phyloP scores from a whole-genome alignment of 2,113 vertebrate genomes.

The Rhinopithecus roxellana region DNA sequence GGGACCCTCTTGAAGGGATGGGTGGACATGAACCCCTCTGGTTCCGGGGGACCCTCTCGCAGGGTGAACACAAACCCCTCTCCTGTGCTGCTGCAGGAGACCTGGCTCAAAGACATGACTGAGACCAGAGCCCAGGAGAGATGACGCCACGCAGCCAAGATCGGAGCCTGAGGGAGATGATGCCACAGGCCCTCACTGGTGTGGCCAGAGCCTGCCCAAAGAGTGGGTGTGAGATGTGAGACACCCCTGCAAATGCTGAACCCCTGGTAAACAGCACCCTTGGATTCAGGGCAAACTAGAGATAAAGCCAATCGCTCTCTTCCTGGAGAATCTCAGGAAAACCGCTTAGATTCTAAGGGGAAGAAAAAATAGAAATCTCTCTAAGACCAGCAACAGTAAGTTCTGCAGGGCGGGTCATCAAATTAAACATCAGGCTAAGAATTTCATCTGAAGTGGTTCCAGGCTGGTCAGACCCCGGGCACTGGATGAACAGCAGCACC shows the following conservation, averaged over 20 bases:
- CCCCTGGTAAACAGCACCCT: not conserved
- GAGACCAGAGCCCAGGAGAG: too few species aligned
- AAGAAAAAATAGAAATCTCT: not conserved
- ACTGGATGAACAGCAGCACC: too few species aligned
- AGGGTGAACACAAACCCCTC: too few species aligned
- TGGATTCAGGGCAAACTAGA: not conserved
- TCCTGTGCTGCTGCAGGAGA: too few species aligned
- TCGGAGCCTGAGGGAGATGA: too few species aligned
- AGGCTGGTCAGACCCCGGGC: too few species aligned
- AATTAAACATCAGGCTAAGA: rapidly evolving
- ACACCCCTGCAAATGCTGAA: too few species aligned
- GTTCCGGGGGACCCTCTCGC: too few species aligned
- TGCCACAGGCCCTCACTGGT: not conserved
- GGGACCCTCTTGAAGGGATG: not conserved
- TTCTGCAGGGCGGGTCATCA: not conserved
- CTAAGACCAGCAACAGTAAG: not conserved
- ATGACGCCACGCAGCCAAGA: too few species aligned
- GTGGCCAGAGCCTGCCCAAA: not conserved
- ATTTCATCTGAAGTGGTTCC: too few species aligned
- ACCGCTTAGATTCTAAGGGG: not conserved
- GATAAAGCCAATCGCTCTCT: not conserved
- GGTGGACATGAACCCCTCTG: too few species aligned
- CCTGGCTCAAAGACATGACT: not conserved
- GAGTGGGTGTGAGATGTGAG: not conserved
- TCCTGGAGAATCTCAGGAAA: not conserved